A percentile compares a stretch with the other conserved stretches of the same genome.
These are phyloP conservation scores for Thalassarche chlororhynchos DNA, from an alignment of 2,113 vertebrate genomes.

Conservation along the genomic window DNA sequence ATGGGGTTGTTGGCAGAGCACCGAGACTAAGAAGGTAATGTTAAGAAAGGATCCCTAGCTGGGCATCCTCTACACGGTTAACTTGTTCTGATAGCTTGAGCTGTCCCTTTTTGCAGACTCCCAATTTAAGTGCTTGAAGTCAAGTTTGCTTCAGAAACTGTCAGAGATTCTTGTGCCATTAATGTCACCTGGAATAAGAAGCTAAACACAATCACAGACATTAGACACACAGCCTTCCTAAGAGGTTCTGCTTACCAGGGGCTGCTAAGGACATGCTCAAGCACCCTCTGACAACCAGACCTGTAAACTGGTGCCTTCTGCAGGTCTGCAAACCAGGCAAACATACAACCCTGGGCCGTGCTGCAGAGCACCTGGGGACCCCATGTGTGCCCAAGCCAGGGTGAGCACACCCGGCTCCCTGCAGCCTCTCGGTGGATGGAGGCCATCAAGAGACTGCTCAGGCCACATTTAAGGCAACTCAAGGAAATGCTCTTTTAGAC, in stretches of 20 bases:
- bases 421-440: fast-evolving
- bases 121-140: background rate
- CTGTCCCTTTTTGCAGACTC: background rate
- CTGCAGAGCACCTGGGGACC: background rate
- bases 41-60: background rate
- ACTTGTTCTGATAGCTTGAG: background rate
- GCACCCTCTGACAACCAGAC: background rate
- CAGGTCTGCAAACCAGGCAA: background rate
- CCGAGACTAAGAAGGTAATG: background rate
- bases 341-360: no score
- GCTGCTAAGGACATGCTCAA: background rate
- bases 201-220: background rate
- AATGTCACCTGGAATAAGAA: background rate
- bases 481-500: background rate
- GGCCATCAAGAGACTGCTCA: background rate
- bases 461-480: background rate
- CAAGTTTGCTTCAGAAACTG: background rate
- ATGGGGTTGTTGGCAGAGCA: background rate
- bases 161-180: background rate
- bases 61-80: background rate
- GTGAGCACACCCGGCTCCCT: background rate
- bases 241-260: background rate
- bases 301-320: background rate
- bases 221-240: background rate
- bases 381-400: fast-evolving